Evolutionary conservation across 2,888 invertebrate species (phyloP).

Genomic region (Diachrysia chrysitis): DNA sequence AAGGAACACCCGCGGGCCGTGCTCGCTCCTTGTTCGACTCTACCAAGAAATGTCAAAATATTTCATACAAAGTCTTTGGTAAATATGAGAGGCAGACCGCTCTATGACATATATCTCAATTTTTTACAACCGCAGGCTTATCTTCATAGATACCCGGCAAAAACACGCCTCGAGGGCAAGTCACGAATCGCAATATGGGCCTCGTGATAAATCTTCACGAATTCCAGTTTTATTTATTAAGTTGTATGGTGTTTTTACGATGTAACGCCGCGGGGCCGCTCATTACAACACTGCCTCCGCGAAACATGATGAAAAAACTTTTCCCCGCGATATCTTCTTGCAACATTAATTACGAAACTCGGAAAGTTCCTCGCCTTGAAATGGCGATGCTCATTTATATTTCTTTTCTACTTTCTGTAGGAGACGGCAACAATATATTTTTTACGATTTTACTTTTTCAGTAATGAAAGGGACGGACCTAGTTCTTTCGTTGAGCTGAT

Average conservation of each 20-base stretch:
- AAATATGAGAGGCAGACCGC: conserved; percentile 75
- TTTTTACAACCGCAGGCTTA: conserved; percentile 73
- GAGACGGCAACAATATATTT: conserved; percentile 71
- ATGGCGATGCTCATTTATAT: conserved; percentile 71
- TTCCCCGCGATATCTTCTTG: conserved; percentile 83
- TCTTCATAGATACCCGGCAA: conserved; percentile 71
- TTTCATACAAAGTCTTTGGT: conserved; percentile 77
- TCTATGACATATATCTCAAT: conserved; percentile 78
- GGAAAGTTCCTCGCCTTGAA: conserved; percentile 68
- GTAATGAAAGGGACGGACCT: conserved; percentile 74
- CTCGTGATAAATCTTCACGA: conserved; percentile 86
- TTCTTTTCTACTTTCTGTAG: conserved; percentile 67
- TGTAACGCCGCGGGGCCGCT: conserved; percentile 82
- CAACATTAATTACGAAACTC: conserved; percentile 87
- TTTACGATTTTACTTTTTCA: conserved; percentile 80
- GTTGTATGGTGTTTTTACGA: conserved; percentile 88
- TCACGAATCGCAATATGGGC: conserved; percentile 82
- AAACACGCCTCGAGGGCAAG: conserved; percentile 75
- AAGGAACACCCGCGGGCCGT: conserved; percentile 73
- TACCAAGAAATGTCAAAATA: conserved; percentile 88
- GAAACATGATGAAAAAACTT: conserved; percentile 87
- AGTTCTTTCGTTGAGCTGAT: conserved; percentile 75
- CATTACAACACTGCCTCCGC: conserved; percentile 79
- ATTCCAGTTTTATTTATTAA: conserved; percentile 88
- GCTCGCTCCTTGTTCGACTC: conserved; percentile 62